Evolutionary conservation across 1,140 invertebrate genomes (phyloP).

Genomic region (Chrysoperla carnea): DNA sequence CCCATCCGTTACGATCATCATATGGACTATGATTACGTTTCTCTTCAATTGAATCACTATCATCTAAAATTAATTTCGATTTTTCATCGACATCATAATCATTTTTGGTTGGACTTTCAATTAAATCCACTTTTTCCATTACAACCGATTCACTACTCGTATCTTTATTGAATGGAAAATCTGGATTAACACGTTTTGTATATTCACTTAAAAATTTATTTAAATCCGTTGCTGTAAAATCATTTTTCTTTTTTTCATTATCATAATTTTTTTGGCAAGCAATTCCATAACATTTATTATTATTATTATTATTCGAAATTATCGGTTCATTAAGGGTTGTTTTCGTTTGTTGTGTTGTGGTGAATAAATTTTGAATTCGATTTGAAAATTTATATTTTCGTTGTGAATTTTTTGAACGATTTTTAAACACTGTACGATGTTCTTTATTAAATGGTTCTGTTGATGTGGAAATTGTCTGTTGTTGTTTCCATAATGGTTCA

Average conservation of each 20-base stretch:
- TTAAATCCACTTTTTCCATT: slow-evolving; percentile 17
- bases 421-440: background rate
- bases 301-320: background rate
- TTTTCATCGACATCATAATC: slow-evolving; percentile 20
- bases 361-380: background rate
- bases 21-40: slow-evolving; percentile 35
- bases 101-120: slow-evolving; percentile 16
- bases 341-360: background rate
- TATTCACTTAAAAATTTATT: slow-evolving; percentile 38
- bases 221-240: slow-evolving; percentile 25
- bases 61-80: slow-evolving; percentile 23
- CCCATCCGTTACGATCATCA: slow-evolving; percentile 56
- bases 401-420: no score
- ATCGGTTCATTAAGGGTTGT: slow-evolving; percentile 2
- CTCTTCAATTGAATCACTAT: slow-evolving; percentile 23
- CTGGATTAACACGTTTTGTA: slow-evolving; percentile 24
- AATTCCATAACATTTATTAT: slow-evolving; percentile 21
- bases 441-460: background rate
- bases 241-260: slow-evolving; percentile 18
- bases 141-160: slow-evolving; percentile 23
- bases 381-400: background rate
- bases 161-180: slow-evolving; percentile 24
- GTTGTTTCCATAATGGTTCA: slow-evolving; percentile 12
- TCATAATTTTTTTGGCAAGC: slow-evolving; percentile 24
- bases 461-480: background rate